These are phyloP conservation scores for Marmota flaviventris DNA, from an alignment of 2,113 vertebrate species.

Conservation along the genomic window DNA sequence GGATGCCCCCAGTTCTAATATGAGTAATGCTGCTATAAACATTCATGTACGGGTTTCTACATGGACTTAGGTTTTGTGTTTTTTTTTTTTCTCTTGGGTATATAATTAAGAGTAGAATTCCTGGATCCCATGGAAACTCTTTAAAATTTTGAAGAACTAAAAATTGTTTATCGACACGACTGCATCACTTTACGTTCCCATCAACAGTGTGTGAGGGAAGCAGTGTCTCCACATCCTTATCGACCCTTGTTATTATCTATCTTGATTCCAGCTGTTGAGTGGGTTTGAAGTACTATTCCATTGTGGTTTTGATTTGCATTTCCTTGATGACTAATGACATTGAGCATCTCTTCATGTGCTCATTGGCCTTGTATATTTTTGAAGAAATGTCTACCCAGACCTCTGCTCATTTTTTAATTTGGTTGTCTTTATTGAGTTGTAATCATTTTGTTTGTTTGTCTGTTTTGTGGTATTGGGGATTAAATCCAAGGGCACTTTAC, in stretches of 20 bases:
- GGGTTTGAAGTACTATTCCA: neutral
- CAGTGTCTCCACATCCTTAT: neutral
- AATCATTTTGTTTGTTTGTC: neutral
- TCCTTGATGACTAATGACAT: neutral
- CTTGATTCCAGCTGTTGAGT: neutral
- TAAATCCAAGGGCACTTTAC: too few relatives aligned
- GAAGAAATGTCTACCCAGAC: neutral
- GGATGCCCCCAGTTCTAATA: neutral
- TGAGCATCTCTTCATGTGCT: neutral
- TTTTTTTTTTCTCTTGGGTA: neutral
- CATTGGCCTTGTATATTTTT: neutral
- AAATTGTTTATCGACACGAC: neutral
- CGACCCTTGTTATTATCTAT: neutral
- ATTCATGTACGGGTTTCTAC: neutral
- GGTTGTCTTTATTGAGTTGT: neutral
- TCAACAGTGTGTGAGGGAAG: neutral
- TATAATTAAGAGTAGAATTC: neutral
- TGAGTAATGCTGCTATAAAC: neutral
- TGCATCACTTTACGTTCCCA: neutral
- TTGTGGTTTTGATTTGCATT: neutral
- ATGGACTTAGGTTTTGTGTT: neutral
- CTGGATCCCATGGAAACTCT: neutral
- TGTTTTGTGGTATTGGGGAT: too few relatives aligned
- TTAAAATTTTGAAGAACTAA: neutral
- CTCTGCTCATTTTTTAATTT: neutral